These are phyloP conservation scores for Rhopalosiphum nymphaeae DNA, from an alignment of 2,888 invertebrate genomes.

Conservation along the genomic window DNA sequence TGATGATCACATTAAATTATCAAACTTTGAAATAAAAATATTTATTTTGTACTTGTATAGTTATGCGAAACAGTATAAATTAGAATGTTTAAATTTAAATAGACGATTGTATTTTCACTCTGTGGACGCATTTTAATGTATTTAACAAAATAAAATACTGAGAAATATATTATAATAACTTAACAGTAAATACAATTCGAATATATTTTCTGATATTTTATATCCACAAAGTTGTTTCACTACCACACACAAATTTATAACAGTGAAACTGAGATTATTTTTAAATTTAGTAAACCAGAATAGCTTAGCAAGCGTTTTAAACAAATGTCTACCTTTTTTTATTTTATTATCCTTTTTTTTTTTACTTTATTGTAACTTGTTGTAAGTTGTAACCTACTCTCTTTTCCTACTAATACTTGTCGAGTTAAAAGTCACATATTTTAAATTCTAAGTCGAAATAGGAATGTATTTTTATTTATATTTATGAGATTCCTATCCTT, in stretches of 20 bases:
- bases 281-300: not conserved
- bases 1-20: not conserved
- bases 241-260: not conserved
- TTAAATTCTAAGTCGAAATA: not conserved
- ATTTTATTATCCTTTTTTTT: not conserved
- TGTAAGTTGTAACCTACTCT: not conserved
- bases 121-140: not conserved
- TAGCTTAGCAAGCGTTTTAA: not conserved
- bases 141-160: not conserved
- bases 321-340: conserved; percentile 3
- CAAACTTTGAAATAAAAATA: not conserved
- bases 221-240: not conserved
- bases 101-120: not conserved
- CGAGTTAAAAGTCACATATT: not conserved
- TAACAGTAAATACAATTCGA: not conserved
- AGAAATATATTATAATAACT: not conserved
- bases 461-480: not conserved
- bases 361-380: not conserved
- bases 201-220: not conserved
- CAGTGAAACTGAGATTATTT: not conserved
- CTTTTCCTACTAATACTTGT: not conserved
- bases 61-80: not conserved
- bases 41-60: not conserved
- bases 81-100: not conserved
- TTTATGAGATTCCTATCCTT: not conserved